phyloP scores from a whole-genome alignment of 2,113 vertebrate genomes.

The Oryzias celebensis region DNA sequence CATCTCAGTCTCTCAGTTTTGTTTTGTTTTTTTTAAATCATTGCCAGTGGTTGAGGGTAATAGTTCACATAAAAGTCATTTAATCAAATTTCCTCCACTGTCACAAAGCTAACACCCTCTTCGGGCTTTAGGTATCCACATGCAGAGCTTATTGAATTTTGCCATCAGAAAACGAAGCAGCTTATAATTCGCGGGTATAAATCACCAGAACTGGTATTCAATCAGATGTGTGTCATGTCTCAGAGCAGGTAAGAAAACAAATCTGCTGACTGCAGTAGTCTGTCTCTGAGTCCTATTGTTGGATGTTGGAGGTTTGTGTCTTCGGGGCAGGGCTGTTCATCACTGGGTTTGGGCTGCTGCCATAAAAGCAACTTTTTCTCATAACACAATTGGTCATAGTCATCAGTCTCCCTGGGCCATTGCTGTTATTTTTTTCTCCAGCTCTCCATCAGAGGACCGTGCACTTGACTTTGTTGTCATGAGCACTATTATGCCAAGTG shows the following conservation, averaged over 20 bases:
- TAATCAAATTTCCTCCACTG: conserved; percentile 54
- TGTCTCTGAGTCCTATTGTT: conserved; percentile 50
- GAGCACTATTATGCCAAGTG: conserved; percentile 24
- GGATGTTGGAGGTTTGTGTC: conserved; percentile 55
- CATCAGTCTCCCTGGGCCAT: conserved; percentile 53
- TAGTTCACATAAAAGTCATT: conserved; percentile 53
- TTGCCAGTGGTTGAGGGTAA: conserved; percentile 32
- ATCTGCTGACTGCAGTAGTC: conserved; percentile 60
- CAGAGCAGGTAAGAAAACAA: conserved; percentile 53
- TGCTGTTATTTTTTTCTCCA: conserved; percentile 43
- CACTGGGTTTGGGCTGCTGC: conserved; percentile 62
- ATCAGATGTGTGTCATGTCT: conserved; percentile 50
- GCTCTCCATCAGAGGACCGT: conserved; percentile 43
- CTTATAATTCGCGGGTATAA: conserved; percentile 59
- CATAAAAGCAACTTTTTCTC: conserved; percentile 60
- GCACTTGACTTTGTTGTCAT: conserved; percentile 33
- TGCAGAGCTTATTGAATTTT: conserved; percentile 43
- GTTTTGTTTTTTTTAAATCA: conserved; percentile 1
- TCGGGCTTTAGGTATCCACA: conserved; percentile 37
- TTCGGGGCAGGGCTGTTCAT: conserved; percentile 63
- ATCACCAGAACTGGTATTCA: conserved; percentile 51
- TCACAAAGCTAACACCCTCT: conserved; percentile 44
- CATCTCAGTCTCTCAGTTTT: conserved; percentile 46
- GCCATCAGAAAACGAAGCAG: conserved; percentile 34
- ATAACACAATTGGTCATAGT: conserved; percentile 71